Conservation (phyloP, 2,888 invertebrate genomes). For the Ichneumoninae sp. region DNA sequence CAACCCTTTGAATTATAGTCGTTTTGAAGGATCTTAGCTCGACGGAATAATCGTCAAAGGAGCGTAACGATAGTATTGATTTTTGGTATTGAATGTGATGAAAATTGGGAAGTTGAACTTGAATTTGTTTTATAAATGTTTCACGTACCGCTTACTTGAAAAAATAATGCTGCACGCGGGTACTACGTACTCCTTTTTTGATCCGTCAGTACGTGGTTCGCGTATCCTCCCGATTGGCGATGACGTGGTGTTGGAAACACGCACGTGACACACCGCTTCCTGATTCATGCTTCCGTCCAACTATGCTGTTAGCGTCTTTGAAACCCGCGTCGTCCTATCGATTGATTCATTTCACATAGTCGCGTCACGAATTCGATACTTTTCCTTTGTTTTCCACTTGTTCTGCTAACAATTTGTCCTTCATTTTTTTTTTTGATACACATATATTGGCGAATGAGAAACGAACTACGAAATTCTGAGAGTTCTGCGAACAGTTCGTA, state of each 20-base stretch:
- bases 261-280: constrained; percentile 66
- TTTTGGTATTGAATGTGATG: not conserved
- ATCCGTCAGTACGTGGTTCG: not conserved
- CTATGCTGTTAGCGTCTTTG: constrained; percentile 37
- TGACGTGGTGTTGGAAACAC: constrained; percentile 55
- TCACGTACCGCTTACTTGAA: not conserved
- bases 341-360: constrained; percentile 55
- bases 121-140: not conserved
- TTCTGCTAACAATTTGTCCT: not conserved
- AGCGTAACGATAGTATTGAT: not conserved
- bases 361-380: constrained; percentile 33
- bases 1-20: no score
- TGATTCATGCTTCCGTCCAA: constrained; percentile 63
- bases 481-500: not conserved
- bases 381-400: not conserved
- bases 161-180: not conserved
- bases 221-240: constrained; percentile 25
- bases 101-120: no score
- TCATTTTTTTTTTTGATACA: not conserved
- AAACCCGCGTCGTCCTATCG: constrained; percentile 13
- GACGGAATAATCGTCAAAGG: no score
- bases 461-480: constrained; percentile 25
- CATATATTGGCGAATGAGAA: constrained; percentile 13
- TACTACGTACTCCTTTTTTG: not conserved
- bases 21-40: no score